These are phyloP conservation scores for Hetaerina titia DNA, from an alignment of 2,888 invertebrate species.

Conservation along the genomic window DNA sequence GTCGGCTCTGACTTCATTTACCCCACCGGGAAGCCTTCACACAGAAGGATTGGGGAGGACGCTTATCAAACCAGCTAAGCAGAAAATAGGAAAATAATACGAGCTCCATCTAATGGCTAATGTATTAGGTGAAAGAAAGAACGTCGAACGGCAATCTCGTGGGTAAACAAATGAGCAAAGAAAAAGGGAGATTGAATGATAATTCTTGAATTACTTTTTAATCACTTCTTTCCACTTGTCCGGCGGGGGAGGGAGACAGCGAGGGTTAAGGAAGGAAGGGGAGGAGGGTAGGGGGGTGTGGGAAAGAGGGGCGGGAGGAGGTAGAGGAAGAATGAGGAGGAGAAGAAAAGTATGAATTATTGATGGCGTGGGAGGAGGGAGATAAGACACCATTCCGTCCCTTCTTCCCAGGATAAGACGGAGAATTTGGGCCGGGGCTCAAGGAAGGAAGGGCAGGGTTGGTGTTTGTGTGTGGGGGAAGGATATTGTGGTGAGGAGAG, in stretches of 20 bases:
- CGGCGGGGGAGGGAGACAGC: background rate
- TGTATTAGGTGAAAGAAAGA: background rate
- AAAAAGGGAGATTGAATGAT: background rate
- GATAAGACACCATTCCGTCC: background rate
- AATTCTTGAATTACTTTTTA: slow-evolving; percentile 10
- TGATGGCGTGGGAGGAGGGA: background rate
- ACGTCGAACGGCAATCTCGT: background rate
- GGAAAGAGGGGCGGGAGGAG: background rate
- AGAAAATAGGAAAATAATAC: no score
- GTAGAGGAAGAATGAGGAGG: no score
- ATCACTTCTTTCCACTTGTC: background rate
- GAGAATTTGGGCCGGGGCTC: background rate
- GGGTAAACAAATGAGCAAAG: no score
- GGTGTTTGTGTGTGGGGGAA: background rate
- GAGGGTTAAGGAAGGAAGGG: background rate
- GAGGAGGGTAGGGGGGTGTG: background rate
- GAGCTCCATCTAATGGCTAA: no score
- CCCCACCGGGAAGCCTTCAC: no score
- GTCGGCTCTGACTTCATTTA: no score
- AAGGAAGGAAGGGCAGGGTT: background rate
- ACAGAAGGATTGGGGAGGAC: no score
- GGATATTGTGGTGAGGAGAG: background rate
- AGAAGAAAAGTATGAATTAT: background rate
- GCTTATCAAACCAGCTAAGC: no score
- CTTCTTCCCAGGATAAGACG: no score